A percentile compares a stretch with the other conserved stretches of the same genome.
phyloP scores from a whole-genome alignment of 2,888 invertebrate genomes.

The Nemotelus nigrinus region DNA sequence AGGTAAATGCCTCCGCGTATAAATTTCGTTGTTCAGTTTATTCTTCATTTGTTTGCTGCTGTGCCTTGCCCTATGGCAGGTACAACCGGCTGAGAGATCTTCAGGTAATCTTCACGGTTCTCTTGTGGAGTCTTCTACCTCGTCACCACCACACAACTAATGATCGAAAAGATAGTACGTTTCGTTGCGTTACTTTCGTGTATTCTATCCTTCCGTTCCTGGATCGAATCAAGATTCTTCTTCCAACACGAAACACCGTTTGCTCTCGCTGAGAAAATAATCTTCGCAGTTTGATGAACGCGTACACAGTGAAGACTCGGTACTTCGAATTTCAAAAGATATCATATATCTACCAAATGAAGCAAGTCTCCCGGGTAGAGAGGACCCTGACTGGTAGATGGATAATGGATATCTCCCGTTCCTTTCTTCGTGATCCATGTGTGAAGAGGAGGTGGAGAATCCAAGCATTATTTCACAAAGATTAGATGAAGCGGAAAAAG shows the following conservation, averaged over 20 bases:
- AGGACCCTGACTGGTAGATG: no score
- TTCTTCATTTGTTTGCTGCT: no score
- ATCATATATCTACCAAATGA: no score
- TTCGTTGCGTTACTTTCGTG: conserved; percentile 22
- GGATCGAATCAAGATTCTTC: conserved; percentile 29
- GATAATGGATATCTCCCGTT: no score
- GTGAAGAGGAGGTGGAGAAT: no score
- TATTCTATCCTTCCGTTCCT: conserved; percentile 40
- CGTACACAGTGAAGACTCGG: no score
- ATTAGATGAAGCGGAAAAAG: conserved; percentile 7
- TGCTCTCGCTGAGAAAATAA: background rate
- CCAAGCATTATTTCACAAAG: background rate
- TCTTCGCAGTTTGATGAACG: background rate
- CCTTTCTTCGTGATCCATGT: no score
- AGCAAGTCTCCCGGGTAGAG: no score
- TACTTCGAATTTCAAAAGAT: no score
- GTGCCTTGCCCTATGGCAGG: no score
- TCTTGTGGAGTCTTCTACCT: background rate
- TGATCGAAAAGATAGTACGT: conserved; percentile 36
- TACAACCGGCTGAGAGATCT: background rate
- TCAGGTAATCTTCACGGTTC: conserved; percentile 36
- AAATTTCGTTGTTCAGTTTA: no score
- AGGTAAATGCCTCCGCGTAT: no score
- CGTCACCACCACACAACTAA: background rate
- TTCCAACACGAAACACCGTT: background rate